Evolutionary conservation across 2,113 vertebrate genomes (phyloP).

Genomic region (Aramus guarauna): DNA sequence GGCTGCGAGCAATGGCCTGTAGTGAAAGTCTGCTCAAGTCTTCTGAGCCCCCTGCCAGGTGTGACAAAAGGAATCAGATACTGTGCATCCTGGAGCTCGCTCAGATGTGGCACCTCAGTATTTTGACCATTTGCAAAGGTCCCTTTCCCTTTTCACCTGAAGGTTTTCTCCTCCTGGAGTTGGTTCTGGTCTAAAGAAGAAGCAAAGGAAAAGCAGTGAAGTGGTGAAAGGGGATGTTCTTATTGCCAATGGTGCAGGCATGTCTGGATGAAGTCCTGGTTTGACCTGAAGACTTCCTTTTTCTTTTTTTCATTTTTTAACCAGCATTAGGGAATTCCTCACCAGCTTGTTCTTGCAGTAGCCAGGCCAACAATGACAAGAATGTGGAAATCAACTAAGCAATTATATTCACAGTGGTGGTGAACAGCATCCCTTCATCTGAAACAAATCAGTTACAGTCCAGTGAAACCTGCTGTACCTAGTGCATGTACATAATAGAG

Average conservation of each 20-base stretch:
- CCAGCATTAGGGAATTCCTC: slow-evolving; percentile 54
- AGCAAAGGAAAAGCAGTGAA: background rate
- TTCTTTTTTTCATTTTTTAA: background rate
- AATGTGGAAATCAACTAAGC: slow-evolving; percentile 64
- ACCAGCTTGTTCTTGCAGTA: slow-evolving; percentile 50
- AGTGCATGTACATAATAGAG: slow-evolving; percentile 12
- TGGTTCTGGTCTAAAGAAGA: background rate
- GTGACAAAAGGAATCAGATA: background rate
- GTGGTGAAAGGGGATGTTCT: background rate
- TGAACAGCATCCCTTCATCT: slow-evolving; percentile 64
- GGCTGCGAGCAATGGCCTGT: accelerated
- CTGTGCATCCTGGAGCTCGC: accelerated
- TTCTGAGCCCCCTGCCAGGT: background rate
- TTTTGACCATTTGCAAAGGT: background rate
- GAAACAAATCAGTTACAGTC: slow-evolving; percentile 66
- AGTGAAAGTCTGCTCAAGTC: background rate
- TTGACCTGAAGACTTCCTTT: slow-evolving; percentile 5
- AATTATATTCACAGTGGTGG: slow-evolving; percentile 60
- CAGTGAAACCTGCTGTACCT: slow-evolving; percentile 61
- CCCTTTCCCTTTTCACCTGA: background rate
- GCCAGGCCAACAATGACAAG: slow-evolving; percentile 56
- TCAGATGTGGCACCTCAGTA: background rate
- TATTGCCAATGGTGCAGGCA: background rate
- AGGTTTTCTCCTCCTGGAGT: background rate
- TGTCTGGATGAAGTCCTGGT: background rate